Conservation (phyloP, 64 coral and sea anemone genomes). For the Pachyseris speciosa region DNA sequence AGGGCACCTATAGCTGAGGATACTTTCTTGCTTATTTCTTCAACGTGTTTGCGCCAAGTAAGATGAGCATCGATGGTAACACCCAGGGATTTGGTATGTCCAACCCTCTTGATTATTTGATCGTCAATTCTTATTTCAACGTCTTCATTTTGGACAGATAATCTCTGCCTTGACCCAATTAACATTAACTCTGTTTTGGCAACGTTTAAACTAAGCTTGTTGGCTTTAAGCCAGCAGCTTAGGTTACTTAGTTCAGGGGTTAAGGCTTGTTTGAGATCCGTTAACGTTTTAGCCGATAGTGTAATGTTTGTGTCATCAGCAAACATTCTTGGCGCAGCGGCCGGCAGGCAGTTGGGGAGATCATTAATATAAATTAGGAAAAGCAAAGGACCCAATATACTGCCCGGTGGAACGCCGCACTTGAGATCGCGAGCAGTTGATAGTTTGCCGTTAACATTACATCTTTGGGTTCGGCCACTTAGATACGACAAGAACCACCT, state of each 20-base stretch:
- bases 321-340: no score
- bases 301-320: no score
- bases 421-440: no score
- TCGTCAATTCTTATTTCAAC: constrained; percentile 1
- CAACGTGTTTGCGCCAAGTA: constrained; percentile 20
- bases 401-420: no score
- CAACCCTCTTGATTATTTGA: background rate
- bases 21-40: constrained; percentile 25
- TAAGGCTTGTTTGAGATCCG: constrained; percentile 4
- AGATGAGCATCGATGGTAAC: constrained; percentile 14
- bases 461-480: no score
- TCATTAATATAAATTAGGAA: no score
- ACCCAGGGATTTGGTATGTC: constrained; percentile 22
- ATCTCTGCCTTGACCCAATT: constrained; percentile 31
- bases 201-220: constrained; percentile 46
- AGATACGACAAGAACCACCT: no score
- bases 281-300: no score
- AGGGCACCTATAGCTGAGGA: constrained; percentile 23
- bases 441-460: no score
- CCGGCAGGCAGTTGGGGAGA: no score
- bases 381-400: no score
- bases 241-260: constrained; percentile 1
- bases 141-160: background rate
- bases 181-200: constrained; percentile 36
- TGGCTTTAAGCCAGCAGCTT: constrained; percentile 13